A percentile compares a stretch with the other conserved stretches of the same genome.
Evolutionary conservation across 2,113 vertebrate genomes (phyloP).

Genomic region (Cephalophus harveyi): DNA sequence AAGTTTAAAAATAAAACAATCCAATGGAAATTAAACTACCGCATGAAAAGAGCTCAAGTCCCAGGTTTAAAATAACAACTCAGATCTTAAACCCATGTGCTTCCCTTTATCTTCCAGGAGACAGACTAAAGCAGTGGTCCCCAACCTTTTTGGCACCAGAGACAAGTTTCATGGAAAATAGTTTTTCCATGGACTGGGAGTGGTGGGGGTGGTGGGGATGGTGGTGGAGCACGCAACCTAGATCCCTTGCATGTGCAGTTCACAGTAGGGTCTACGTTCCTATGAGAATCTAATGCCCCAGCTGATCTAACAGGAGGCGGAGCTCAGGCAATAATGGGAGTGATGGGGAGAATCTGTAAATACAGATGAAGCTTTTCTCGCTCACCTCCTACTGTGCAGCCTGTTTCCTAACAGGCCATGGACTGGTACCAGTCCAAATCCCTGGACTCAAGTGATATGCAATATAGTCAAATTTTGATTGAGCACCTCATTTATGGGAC

Average conservation of each 20-base stretch:
- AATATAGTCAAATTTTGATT: fast-evolving
- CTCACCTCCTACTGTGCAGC: neutral
- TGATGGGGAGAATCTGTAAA: neutral
- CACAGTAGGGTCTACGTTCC: neutral
- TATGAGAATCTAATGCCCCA: neutral
- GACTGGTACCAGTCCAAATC: neutral
- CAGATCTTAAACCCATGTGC: neutral
- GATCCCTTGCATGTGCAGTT: neutral
- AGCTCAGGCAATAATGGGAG: neutral
- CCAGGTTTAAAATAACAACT: neutral
- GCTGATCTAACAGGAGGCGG: neutral
- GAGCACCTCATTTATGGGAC: neutral
- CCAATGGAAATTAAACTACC: neutral
- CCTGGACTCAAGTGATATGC: neutral
- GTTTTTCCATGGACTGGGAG: neutral
- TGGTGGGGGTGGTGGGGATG: neutral
- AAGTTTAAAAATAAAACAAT: neutral
- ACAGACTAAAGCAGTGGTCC: neutral
- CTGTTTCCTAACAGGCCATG: neutral
- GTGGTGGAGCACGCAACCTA: neutral
- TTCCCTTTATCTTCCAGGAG: neutral
- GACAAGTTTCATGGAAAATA: neutral
- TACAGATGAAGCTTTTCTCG: neutral
- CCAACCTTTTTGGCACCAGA: neutral
- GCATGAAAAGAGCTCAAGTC: neutral